A percentile compares a stretch with the other conserved stretches of the same genome.
phyloP scores from a whole-genome alignment of 2,797 vertebrate species.

The Lagothrix lagotricha region DNA sequence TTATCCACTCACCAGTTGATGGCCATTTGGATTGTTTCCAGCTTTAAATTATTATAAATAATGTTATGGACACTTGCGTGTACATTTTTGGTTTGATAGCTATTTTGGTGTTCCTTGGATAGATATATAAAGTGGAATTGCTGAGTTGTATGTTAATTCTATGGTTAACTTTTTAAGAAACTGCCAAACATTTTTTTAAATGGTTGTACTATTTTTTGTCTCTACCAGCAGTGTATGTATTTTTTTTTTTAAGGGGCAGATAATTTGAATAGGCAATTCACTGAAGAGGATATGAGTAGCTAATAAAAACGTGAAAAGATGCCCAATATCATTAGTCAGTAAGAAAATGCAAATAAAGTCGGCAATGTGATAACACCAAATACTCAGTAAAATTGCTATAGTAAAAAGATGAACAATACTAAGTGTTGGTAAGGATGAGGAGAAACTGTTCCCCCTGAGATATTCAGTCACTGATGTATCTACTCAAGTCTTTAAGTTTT shows the following conservation, averaged over 20 bases:
- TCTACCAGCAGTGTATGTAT: background rate
- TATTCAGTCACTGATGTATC: background rate
- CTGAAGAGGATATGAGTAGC: background rate
- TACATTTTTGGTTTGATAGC: background rate
- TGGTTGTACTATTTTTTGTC: background rate
- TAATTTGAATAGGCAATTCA: background rate
- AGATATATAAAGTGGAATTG: background rate
- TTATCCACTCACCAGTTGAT: background rate
- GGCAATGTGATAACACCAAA: background rate
- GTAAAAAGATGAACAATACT: background rate
- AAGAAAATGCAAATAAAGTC: background rate
- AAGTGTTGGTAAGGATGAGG: background rate
- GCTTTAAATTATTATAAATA: background rate
- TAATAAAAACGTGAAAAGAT: background rate
- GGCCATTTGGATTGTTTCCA: background rate
- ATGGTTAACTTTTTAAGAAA: background rate
- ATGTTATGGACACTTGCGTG: background rate
- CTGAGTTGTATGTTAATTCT: background rate
- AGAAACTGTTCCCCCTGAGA: background rate
- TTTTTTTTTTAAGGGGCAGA: background rate
- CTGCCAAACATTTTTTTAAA: background rate
- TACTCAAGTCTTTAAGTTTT: background rate
- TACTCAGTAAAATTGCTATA: background rate
- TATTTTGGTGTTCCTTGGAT: background rate
- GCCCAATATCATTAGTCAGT: background rate